A percentile compares a stretch with the other conserved stretches of the same genome.
Conservation (phyloP, 2,888 invertebrate species). For the Apodemia zela region DNA sequence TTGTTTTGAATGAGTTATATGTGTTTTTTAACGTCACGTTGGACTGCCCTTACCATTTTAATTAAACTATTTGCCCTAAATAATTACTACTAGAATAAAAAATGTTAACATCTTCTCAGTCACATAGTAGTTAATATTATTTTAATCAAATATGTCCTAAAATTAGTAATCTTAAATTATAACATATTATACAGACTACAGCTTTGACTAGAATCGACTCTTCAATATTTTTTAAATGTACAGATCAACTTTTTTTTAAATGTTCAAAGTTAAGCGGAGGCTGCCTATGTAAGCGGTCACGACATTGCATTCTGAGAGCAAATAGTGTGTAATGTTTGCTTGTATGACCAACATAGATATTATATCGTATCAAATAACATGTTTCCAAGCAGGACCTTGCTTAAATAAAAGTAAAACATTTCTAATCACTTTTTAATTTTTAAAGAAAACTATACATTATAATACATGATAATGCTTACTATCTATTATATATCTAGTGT, state of each 20-base stretch:
- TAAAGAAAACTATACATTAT: neutral
- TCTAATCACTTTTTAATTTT: neutral
- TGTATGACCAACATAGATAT: no score
- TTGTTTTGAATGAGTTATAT: neutral
- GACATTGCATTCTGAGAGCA: no score
- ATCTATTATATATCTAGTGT: neutral
- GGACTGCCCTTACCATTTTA: neutral
- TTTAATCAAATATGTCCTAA: no score
- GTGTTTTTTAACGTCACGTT: neutral
- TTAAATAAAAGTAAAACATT: neutral
- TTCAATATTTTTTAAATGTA: neutral
- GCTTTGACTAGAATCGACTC: conserved; percentile 29
- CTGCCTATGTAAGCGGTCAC: no score
- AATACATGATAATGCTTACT: neutral
- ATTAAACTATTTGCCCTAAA: no score
- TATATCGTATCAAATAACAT: neutral
- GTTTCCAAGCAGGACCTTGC: neutral
- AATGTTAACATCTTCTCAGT: no score
- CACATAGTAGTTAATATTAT: no score
- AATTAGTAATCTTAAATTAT: neutral
- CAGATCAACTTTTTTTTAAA: neutral
- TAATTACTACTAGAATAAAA: no score
- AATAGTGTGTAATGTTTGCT: no score
- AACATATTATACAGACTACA: conserved; percentile 27
- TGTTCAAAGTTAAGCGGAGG: no score